Evolutionary conservation across 1,140 invertebrate genomes (phyloP).

Genomic region (fruit fly (Drosophila melanogaster)): Release_6_plus_ISO1_MT NT_033777.3:22044001-22044500

Average conservation of each 20-base stretch:
- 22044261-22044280: constrained; percentile 50
- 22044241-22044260: constrained; percentile 56
- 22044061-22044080: constrained; percentile 71
- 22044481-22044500: constrained; percentile 10
- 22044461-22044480: background rate
- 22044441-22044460: too few species aligned
- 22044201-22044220: constrained; percentile 45
- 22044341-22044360: background rate
- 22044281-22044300: background rate
- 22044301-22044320: background rate
- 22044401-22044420: too few species aligned
- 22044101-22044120: constrained; percentile 82
- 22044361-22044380: background rate
- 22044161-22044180: constrained; percentile 14
- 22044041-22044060: constrained; percentile 21
- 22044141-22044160: constrained; percentile 44
- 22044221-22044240: constrained; percentile 46
- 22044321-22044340: constrained; percentile 11
- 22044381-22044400: background rate
- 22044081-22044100: constrained; percentile 71
- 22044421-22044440: too few species aligned
- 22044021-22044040: constrained; percentile 30
- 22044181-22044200: constrained; percentile 33
- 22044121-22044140: constrained; percentile 78
- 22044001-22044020: constrained; percentile 45